Base-by-base conservation (phyloP, 2,888 invertebrate species). In the Lasioglossum vierecki region DNA sequence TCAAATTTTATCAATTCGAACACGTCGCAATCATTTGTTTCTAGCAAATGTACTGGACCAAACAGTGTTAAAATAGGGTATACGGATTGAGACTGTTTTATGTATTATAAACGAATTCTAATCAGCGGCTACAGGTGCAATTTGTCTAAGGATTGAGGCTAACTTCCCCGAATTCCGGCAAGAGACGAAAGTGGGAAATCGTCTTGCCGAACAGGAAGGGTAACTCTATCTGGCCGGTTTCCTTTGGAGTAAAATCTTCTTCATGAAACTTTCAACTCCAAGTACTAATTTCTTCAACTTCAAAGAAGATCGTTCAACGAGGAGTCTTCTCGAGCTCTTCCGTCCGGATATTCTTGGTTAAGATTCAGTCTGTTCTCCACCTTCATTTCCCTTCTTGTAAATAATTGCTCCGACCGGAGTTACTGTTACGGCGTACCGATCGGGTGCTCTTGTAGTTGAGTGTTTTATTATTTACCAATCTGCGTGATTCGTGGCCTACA, bases 241-340 rank as follows among this genome's bases (percentile, higher is more conserved):
- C 70, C 13, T 41, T 41, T n/a, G 18, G 2, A n/a, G 70, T 41
- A n/a, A 39, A 70, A 70, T 41, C 70, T 41, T 68, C 41, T 41
- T 13, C 39, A 26, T 13, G 70, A 41, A 70, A 70, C n/a, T 70
- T 70, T 70, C 41, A 70, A n/a, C 13, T 70, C 13, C n/a, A 2
- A 39, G 41, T 41, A 70, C 70, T 70, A 70, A 70, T 70, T 70
- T 41, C 70, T 70, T 41, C n/a, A 70, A n/a, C 41, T 70, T 70
- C 70, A 70, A 41, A 41, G 70, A 41, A 41, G 68, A 68, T 68
- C 68, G 35, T 63, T 63, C 63, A 57, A 63, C 11, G 39, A 39
- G 68, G 0, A 63, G 30, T 63, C 11, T 68, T 39, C 68, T 39
- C 68, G 18, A 68, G 63, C 63, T 41, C 70, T 39, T 70, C 41